Base-by-base conservation (phyloP, 2,797 vertebrate genomes). In the Menidia menidia region DNA sequence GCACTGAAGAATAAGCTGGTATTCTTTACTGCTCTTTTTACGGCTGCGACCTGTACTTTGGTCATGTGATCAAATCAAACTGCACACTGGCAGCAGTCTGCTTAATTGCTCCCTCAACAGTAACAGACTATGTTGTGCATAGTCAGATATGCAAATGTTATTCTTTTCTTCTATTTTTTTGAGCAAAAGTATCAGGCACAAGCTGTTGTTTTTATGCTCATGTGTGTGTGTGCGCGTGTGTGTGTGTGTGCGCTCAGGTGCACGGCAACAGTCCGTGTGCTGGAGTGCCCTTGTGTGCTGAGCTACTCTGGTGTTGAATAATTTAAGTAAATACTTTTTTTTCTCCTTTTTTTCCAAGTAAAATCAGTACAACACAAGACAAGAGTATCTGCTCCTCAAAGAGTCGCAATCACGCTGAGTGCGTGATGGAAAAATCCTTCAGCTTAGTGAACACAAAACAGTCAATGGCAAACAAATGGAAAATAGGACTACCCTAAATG, bases 101-200 rank as follows among this genome's bases (percentile, higher is more conserved):
- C 25, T 73, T 90, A 89, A 87, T 92, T 90, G 89, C 70, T 80
- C 78, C 78, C 76, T 72, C 72, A 86, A 89, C 87, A 82, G 80
- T 81, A 87, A 65, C 64, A 59, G 47, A 88, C 51, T 63, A 16
- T 71, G 64, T 75, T 79, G 71, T 53, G 55, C 75, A 19, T 66
- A 55, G 14, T 75, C 47, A 25, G 25, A 25, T 25, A 25, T 25
- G 25, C 25, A 25, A 25, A 25, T 25, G 25, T 76, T 42, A n/a
- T 65, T 81, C 6, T 39, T 39, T 39, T 39, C 10, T 39, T 39
- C 10, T 39, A n/a, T 39, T 39, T 39, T 39, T 39, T 39, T 67
- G 4, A 66, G 41, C 42, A 4, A 33, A 57, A 42, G 33, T 51
- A 11, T 62, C 59, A 35, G 8, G 1, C 32, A 67, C 25, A 25